Base-by-base conservation (phyloP, 2,113 vertebrate genomes). In the Erythrocebus patas region DNA sequence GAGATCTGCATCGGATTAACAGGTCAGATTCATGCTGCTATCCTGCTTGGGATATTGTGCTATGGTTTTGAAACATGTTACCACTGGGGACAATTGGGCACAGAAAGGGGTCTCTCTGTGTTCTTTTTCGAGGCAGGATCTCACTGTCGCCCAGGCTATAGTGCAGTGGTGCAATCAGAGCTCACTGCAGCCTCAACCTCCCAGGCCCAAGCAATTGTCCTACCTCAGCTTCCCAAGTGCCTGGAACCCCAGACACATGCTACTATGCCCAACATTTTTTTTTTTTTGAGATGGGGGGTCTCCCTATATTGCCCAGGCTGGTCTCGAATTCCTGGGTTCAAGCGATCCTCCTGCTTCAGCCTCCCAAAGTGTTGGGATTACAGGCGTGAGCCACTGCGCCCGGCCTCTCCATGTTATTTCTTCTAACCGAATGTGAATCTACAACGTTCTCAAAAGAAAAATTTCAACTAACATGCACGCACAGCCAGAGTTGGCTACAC, bases 1-100 rank as follows among this genome's bases (percentile, higher is more conserved):
- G 72, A 40, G 55, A 38, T 3, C 55, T 4, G 40, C 18, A 17
- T 7, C 3, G 25, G 45, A 43, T 12, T 9, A 12, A 6, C 9
- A 5, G 8, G 7, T 1, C 14, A n/a, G 0, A 25, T n/a, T 50
- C 2, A 4, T 3, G 43, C 20, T 16, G 0, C 1, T 0, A 22
- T 4, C 57, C 38, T 3, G 43, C 30, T 11, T 14, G n/a, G 16
- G 32, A 66, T 2, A 2, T 1, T 23, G 9, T 5, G 8, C 52
- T 10, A 2, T 8, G 0, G 55, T 48, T 68, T 32, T 64, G 72
- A 17, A 64, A 38, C 40, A 27, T 27, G 73, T 18, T 20, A 25
- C 13, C 40, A 6, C 20, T 5, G 43, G 55, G 8, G 40, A 35
- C 32, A 45, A 23, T 5, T n/a, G 75, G 81, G 68, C n/a, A 16